Base-by-base conservation (phyloP, 2,797 vertebrate species). In the Echeneis naucrates region DNA sequence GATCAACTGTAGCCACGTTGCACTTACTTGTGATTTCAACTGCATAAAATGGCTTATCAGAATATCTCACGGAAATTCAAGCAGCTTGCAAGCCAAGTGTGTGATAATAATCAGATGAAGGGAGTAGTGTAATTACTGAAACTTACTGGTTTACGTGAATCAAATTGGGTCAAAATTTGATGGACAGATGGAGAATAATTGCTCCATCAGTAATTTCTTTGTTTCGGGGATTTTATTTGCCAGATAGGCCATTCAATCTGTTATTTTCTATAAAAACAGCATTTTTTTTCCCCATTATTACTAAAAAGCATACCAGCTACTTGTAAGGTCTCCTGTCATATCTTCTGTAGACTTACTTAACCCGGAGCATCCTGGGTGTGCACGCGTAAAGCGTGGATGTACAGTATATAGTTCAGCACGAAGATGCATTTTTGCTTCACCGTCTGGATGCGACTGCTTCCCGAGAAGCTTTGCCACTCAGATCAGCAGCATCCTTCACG, bases 361-460 rank as follows among this genome's bases (percentile, higher is more conserved):
- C 21, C 7, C 10, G 6, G 7, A 38, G 32, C 12, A 12, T n/a
- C n/a, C 54, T 45, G 32, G 2, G 45, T 19, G 37, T 23, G 12
- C 24, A 13, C 40, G 32, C 54, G 47, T 44, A 59, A 27, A 4
- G 17, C 11, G 26, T 19, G 21, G 53, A 37, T 2, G 53, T 23
- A 54, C 33, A 8, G 8, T 24, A 27, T 52, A 38, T 7, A 38
- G 16, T 51, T 55, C 68, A 47, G n/a, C 16, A 32, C 17, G 57
- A 10, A 13, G 56, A 69, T 38, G 56, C 62, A 48, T 59, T 59
- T 40, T 42, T 42, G 57, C 40, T 45, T 27, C 32, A 63, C 35
- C 67, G 68, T 75, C 72, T 78, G 73, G 77, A 68, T 52, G 44
- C 24, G 30, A 2, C 62, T 67, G 24, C 62, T 54, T 77, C 71